Evolutionary conservation across 1,140 invertebrate species (phyloP), one percentile per base, ranked within the genome.

Genomic region (Leptopilina clavipes): DNA sequence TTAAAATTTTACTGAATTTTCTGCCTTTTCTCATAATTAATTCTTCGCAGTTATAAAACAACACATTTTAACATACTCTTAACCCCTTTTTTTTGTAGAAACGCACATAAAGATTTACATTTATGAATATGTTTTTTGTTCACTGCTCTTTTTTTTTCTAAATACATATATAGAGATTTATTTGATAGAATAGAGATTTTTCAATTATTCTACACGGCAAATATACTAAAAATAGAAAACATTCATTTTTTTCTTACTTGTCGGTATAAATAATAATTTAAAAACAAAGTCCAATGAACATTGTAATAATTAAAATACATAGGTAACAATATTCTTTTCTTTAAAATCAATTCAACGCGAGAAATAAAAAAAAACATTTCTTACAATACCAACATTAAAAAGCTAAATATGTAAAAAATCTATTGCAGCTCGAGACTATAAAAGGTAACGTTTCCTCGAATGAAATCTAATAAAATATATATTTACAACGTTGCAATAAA

Each of bases 1-100:
- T 73, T 59, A 74, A 74, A 73, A 77, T 76, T 75, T 44, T 10
- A 45, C n/a, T 18, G 43, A 44, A 45, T 71, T 12, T 44, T 71
- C 70, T 18, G 40, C 40, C 9, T 43, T n/a, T 65, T 31, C 59
- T 19, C 22, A 59, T 25, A 12, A 14, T 65, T 71, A 9, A n/a
- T n/a, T 43, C 10, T n/a, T 9, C 25, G 1, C 5, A 31, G 25
- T 71, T 17, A 71, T 9, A 17, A 71, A n/a, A 71, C 18, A 40
- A 43, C 7, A 44, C n/a, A 71, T 9, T 11, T 43, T 17, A 71
- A 71, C 10, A 43, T 71, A 19, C 31, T 71, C n/a, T 43, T 65
- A 65, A 65, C 59, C 22, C 25, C 25, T 65, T n/a, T n/a, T n/a
- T n/a, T n/a, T 65, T 22, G 59, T 65, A 65, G n/a, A 44, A 44